Conservation (phyloP, 2,113 vertebrate genomes). For the Crotophaga sulcirostris region DNA sequence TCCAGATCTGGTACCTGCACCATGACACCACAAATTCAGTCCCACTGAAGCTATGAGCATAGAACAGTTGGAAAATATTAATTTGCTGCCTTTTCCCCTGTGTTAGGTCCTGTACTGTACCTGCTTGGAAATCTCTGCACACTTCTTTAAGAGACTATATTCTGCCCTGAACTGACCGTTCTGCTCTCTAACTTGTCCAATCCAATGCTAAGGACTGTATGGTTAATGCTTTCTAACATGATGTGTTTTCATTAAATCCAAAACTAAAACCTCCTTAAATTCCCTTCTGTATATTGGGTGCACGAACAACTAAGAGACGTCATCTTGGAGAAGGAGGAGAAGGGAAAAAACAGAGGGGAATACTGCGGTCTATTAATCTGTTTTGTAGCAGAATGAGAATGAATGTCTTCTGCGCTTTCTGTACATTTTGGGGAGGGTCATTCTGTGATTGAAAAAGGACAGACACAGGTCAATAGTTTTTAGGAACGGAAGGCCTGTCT, state of each 20-base stretch:
- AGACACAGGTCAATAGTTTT: conserved; percentile 45
- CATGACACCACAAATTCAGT: not conserved
- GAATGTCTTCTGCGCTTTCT: conserved; percentile 24
- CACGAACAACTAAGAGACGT: not conserved
- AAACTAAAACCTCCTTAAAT: not conserved
- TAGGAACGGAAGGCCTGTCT: conserved; percentile 8
- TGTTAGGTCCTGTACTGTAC: not conserved
- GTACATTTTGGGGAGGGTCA: not conserved
- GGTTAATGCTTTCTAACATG: not conserved
- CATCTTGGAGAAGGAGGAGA: not conserved
- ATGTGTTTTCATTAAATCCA: not conserved
- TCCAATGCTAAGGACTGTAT: not conserved
- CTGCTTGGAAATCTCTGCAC: not conserved
- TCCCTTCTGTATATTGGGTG: not conserved
- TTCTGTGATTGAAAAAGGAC: conserved; percentile 2
- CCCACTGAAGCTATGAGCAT: not conserved
- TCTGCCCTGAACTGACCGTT: not conserved
- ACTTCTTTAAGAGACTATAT: not conserved
- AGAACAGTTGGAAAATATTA: not conserved
- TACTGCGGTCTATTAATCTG: conserved; percentile 11
- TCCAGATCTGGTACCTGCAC: not conserved
- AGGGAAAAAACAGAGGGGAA: not conserved
- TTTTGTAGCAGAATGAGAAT: conserved; percentile 6
- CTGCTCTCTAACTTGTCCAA: not conserved
- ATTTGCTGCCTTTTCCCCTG: not conserved